Base-by-base conservation (phyloP, 1,140 invertebrate genomes). In the Drosophila dunni region DNA sequence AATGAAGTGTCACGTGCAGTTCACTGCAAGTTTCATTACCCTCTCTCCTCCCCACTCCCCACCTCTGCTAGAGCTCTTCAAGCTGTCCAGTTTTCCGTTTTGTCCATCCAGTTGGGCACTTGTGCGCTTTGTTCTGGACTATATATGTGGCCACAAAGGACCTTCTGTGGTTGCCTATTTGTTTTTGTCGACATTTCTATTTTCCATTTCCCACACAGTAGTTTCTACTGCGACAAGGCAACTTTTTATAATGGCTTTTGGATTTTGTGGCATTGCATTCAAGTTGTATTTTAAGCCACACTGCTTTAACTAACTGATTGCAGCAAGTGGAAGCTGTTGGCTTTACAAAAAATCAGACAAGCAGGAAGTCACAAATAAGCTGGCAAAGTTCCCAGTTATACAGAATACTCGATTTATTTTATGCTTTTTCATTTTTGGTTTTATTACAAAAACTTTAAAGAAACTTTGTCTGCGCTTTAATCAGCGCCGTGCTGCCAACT, bases 1-100 rank as follows among this genome's bases (percentile, higher is more conserved):
- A 86, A 85, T 86, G 83, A 86, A 88, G 79, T 88, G 83, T 88
- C 83, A 88, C 83, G 79, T 88, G 84, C 83, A 72, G 50, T 81
- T 79, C 63, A 63, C 60, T 40, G 61, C 38, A 53, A 61, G 24
- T 33, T 7, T 10, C 34, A 51, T 42, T 58, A 44, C 17, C 44
- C 11, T 33, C 20, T 5, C 29, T 29, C 33, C 50, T 40, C 10
- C 4, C 53, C 13, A 10, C n/a, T 9, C 15, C 7, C 34, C 36
- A 8, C 36, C 13, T 9, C 42, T 36, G 34, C 13, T 40, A 17
- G 58, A 51, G 17, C 44, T 45, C 5, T 40, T 54, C 57, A 73
- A 56, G 2, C 7, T 5, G 51, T 36, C 42, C 36, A 38, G 4
- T 15, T 13, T 29, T 36, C 36, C 36, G 10, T 38, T 7, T 15